Base-by-base conservation (phyloP, 2,113 vertebrate species). In the Zosterops japonicus region DNA sequence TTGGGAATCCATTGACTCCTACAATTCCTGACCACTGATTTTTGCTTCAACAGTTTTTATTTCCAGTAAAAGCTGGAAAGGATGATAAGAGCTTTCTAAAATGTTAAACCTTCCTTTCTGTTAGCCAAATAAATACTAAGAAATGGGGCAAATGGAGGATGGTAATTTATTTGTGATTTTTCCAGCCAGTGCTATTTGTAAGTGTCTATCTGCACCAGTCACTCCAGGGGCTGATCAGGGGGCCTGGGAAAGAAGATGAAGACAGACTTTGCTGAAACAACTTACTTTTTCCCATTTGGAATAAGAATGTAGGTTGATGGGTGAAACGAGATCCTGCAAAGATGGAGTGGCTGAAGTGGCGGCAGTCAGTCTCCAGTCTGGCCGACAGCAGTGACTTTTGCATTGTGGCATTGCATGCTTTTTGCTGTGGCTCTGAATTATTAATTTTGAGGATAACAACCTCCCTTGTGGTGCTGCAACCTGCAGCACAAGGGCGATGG, bases 401-500 rank as follows among this genome's bases (percentile, higher is more conserved):
- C 46, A 35, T 90, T 17, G 20, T 55, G 68, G 79, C 81, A 44
- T 83, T n/a, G 14, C 60, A 39, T 0, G 5, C 53, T 55, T 23
- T 19, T 75, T 77, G 71, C 8, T 5, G 14, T 57, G 71, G 70
- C 81, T 95, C 76, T 12, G 5, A 91, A 81, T 88, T 85, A 90
- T 86, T 59, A 60, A 95, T 95, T 93, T 90, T 90, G 76, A 57
- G 53, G 68, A 39, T 81, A 80, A 91, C 46, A 87, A 64, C 70
- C 42, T 95, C 76, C 60, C 76, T 82, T 13, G 1, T 22, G 41
- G 88, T 70, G 56, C 78, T 93, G 57, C 28, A 74, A 89, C 74
- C 91, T 90, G 67, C 67, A 77, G 49, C 69, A 14, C 75, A 81
- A 61, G 90, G 70, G 59, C 52, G 78, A 95, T 67, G 95, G 95